These are phyloP conservation scores for Planococcus citri DNA, from an alignment of 1,140 invertebrate species.

Conservation along the genomic window DNA sequence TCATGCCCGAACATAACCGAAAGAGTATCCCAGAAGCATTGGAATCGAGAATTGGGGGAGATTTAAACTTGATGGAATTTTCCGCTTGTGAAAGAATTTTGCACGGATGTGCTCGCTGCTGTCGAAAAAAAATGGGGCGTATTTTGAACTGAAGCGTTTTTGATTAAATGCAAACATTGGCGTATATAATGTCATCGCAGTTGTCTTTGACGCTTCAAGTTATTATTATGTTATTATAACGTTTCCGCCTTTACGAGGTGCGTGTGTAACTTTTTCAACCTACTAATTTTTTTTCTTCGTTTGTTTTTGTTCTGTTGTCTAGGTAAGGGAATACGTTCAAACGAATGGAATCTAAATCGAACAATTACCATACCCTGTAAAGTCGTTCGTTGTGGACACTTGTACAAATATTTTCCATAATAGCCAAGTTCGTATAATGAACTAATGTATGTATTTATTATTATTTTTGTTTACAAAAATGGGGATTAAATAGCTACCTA, in stretches of 20 bases:
- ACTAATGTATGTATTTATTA: no score
- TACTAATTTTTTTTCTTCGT: background rate
- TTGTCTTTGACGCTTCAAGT: background rate
- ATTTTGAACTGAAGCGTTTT: background rate
- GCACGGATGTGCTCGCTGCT: background rate
- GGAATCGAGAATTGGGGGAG: background rate
- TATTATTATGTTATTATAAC: background rate
- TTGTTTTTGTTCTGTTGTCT: background rate
- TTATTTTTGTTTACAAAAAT: no score
- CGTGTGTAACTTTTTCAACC: no score
- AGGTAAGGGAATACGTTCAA: no score
- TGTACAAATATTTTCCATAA: no score
- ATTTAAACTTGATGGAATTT: background rate
- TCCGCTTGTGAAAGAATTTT: slow-evolving; percentile 2
- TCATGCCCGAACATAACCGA: no score
- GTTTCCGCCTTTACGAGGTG: background rate
- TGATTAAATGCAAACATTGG: background rate
- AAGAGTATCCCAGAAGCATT: background rate
- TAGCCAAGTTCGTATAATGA: no score
- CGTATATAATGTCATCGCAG: background rate
- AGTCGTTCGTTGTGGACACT: no score
- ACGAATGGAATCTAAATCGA: no score
- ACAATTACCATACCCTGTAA: no score
- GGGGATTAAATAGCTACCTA: no score
- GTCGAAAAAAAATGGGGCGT: background rate